A percentile compares a stretch with the other conserved stretches of the same genome.
phyloP scores from a whole-genome alignment of 2,888 invertebrate genomes.

The Aspidiotus rigidus region DNA sequence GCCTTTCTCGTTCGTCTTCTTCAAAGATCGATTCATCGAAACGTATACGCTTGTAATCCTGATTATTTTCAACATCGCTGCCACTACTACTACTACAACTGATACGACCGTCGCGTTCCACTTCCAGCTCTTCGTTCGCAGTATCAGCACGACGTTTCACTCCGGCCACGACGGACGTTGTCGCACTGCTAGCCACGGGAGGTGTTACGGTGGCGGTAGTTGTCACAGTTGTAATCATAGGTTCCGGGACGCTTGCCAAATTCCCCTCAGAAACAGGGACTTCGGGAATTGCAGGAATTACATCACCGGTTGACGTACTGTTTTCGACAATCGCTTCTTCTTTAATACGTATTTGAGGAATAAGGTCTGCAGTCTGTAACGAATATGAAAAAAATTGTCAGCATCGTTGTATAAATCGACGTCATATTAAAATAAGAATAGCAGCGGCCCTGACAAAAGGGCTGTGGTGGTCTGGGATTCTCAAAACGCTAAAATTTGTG shows the following conservation, averaged over 20 bases:
- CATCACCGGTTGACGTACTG: no score
- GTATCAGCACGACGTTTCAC: constrained; percentile 19
- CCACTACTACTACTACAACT: constrained; percentile 24
- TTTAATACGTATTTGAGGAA: not conserved
- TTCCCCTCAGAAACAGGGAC: no score
- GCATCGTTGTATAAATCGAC: no score
- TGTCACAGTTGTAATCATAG: not conserved
- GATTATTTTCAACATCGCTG: constrained; percentile 21
- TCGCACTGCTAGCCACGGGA: constrained; percentile 5
- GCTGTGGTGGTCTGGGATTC: no score
- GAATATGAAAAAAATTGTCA: no score
- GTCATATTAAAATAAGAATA: no score
- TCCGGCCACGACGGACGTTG: constrained; percentile 1
- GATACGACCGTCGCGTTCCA: constrained; percentile 23
- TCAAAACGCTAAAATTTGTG: no score
- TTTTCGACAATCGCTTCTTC: not conserved
- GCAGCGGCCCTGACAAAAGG: no score
- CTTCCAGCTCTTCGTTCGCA: constrained; percentile 9
- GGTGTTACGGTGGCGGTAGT: constrained; percentile 3
- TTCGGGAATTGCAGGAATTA: no score
- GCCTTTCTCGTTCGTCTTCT: constrained; percentile 37
- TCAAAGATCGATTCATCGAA: constrained; percentile 35
- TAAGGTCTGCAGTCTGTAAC: no score
- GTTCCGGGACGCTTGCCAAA: not conserved
- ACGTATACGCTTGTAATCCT: constrained; percentile 31